Conservation (phyloP, 1,140 invertebrate genomes). For the Prorops nasuta region DNA sequence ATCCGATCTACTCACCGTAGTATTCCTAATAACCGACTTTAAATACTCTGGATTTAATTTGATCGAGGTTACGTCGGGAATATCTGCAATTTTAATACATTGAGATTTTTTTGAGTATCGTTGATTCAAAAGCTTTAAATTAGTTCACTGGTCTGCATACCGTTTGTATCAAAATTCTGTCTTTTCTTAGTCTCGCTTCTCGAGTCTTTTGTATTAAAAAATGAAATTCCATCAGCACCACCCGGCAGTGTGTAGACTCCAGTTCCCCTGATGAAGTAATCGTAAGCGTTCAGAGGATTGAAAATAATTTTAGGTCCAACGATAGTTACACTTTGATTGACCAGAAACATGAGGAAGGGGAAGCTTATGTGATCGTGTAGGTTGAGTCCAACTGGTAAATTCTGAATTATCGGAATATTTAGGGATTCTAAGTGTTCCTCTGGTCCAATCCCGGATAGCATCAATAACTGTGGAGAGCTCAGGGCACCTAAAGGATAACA, state of each 20-base stretch:
- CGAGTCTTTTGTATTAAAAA: conserved; percentile 35
- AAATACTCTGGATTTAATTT: too few species aligned
- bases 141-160: too few species aligned
- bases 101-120: conserved; percentile 17
- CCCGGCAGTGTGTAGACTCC: conserved; percentile 23
- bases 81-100: conserved; percentile 37
- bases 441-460: conserved; percentile 74
- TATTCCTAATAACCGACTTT: too few species aligned
- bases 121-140: too few species aligned
- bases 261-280: conserved; percentile 34
- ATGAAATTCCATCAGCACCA: conserved; percentile 27
- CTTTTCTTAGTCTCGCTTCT: too few species aligned
- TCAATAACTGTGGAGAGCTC: conserved; percentile 63
- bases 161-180: too few species aligned
- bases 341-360: conserved; percentile 34
- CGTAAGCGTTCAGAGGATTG: conserved; percentile 28
- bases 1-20: too few species aligned
- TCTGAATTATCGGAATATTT: conserved; percentile 56
- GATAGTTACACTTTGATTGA: conserved; percentile 41
- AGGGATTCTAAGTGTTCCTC: conserved; percentile 63
- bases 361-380: conserved; percentile 66
- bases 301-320: conserved; percentile 51
- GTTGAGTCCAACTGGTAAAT: conserved; percentile 65
- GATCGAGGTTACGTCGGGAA: too few species aligned
- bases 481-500: not conserved